Percentiles rank a stretch among this genome's conserved stretches.
phyloP scores from a whole-genome alignment of 2,797 vertebrate genomes.

The Pipistrellus pipistrellus region DNA sequence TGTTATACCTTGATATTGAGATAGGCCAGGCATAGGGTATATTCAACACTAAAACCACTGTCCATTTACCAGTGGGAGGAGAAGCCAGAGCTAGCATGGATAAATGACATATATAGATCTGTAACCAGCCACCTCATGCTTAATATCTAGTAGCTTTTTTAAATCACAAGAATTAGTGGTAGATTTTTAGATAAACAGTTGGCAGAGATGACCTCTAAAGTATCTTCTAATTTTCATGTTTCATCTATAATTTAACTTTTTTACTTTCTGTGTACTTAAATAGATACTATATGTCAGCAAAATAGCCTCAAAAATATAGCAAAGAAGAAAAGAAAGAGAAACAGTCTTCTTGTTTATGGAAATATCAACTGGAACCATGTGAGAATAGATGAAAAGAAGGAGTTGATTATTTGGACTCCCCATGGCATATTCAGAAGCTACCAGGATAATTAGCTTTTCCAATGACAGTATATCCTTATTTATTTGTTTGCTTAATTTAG shows the following conservation, averaged over 20 bases:
- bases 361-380: background rate
- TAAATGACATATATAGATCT: background rate
- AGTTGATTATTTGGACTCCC: background rate
- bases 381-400: background rate
- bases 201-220: background rate
- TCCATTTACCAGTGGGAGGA: background rate
- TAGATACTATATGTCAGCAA: background rate
- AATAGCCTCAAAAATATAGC: background rate
- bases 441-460: background rate
- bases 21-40: background rate
- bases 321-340: background rate
- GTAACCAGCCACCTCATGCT: background rate
- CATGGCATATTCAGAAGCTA: background rate
- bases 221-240: conserved; percentile 3
- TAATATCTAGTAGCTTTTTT: background rate
- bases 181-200: background rate
- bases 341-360: background rate
- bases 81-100: background rate
- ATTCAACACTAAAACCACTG: background rate
- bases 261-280: background rate
- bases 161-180: background rate
- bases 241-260: background rate
- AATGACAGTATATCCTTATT: no score
- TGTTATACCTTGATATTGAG: background rate
- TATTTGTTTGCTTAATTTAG: background rate